phyloP scores from a whole-genome alignment of 2,113 vertebrate species.

The Hiodon tergisus region DNA sequence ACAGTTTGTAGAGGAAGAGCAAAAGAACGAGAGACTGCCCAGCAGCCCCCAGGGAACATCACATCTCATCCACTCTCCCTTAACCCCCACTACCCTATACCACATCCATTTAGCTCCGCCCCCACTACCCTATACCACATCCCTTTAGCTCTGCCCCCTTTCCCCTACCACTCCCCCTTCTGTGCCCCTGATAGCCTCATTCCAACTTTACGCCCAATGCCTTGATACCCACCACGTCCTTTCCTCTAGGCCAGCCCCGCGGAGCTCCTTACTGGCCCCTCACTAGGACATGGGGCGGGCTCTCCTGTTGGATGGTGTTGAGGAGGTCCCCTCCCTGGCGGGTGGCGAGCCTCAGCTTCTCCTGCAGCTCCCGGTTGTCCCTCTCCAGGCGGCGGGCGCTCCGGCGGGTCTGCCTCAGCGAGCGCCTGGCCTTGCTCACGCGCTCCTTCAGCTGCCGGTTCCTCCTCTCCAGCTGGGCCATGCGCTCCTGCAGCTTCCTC shows the following conservation, averaged over 20 bases:
- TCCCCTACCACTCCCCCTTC: not conserved
- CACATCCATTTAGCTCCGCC: no score
- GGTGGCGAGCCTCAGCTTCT: conserved; percentile 58
- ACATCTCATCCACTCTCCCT: not conserved
- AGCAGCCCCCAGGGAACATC: conserved; percentile 55
- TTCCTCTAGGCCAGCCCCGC: no score
- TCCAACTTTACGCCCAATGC: not conserved
- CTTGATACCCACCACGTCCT: no score
- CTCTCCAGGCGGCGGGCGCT: conserved; percentile 66
- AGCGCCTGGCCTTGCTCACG: conserved; percentile 83
- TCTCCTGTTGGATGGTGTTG: conserved; percentile 70
- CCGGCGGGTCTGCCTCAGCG: conserved; percentile 78
- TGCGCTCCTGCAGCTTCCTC: conserved; percentile 77
- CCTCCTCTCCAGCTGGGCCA: conserved; percentile 71
- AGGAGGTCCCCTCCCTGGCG: conserved; percentile 54
- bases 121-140: no score
- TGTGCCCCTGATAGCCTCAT: conserved; percentile 63
- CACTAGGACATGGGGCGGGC: conserved; percentile 52
- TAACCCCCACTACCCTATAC: no score
- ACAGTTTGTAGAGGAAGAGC: no score
- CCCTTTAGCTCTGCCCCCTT: not conserved
- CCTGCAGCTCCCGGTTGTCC: conserved; percentile 67
- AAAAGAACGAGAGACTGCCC: conserved; percentile 50
- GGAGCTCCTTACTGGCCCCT: no score
- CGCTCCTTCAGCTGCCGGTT: conserved; percentile 83